Base-by-base conservation (phyloP, 2,888 invertebrate genomes). In the Trimorus sp. region DNA sequence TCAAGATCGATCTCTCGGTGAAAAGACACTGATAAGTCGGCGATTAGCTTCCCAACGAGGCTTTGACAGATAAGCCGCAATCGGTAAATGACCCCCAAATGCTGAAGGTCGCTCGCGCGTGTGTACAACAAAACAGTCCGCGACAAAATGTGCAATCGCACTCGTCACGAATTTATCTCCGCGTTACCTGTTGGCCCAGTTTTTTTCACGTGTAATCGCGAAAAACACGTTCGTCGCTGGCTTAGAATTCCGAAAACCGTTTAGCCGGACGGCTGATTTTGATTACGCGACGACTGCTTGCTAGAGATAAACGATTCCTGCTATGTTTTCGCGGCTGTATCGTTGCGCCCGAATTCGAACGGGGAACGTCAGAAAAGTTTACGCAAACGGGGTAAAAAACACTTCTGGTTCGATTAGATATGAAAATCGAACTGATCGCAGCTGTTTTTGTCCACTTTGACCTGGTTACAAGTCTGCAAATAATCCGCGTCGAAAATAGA, bases 11-110 rank as follows among this genome's bases (percentile, higher is more conserved):
- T 82, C 81, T 60, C 48, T 51, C 62, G 68, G 58, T 74, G 63
- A 75, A 70, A 71, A 80, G 65, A 71, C 49, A 49, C 42, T 53
- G 80, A 80, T 80, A 80, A 80, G 37, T 48, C 80, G 60, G 16
- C 60, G 80, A 80, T 80, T 62, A 71, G 37, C 59, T 45, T 66
- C 14, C 60, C 73, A 75, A 77, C 58, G 60, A 74, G 66, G 75
- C 71, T 79, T 75, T 71, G 82, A 75, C 79, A 71, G 76, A 82
- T 76, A 79, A 71, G 53, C 48, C 51, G 15, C 53, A 82, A 79
- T 82, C 82, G 82, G 82, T 82, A 76, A 82, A 71, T 73, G 82
- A 82, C 69, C 82, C 79, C 78, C 62, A 63, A 79, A 79, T 60
- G 71, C 15, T 79, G 75, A 79, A 79, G 82, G 75, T 74, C 70